A percentile compares a stretch with the other conserved stretches of the same genome.
phyloP scores from a whole-genome alignment of 1,140 invertebrate genomes.

The Epicauta chinensis region DNA sequence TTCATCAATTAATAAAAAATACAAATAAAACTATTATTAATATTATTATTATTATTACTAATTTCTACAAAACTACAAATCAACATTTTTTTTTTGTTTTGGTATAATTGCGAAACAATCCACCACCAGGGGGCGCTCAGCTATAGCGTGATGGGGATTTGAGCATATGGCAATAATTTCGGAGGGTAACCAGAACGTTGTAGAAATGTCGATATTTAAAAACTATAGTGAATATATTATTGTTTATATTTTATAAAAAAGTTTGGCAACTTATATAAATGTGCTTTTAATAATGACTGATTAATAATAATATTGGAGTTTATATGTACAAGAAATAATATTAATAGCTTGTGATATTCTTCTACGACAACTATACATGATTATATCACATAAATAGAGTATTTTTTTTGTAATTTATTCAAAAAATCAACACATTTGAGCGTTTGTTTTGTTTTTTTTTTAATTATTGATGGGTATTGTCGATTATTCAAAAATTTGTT shows the following conservation, averaged over 20 bases:
- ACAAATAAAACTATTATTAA: conserved; percentile 4
- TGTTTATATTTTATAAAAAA: conserved; percentile 9
- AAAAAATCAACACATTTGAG: conserved; percentile 12
- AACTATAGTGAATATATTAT: not conserved
- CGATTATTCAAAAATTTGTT: conserved; percentile 16
- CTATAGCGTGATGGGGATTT: too few species aligned
- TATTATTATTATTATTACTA: conserved; percentile 9
- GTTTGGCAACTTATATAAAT: conserved; percentile 9
- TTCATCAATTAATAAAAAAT: not conserved
- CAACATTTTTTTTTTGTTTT: conserved; percentile 8
- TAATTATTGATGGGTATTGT: conserved; percentile 24
- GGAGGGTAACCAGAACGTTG: not conserved
- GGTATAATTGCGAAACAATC: conserved; percentile 3
- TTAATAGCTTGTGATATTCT: conserved; percentile 11
- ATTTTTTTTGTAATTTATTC: conserved; percentile 18
- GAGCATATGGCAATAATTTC: too few species aligned
- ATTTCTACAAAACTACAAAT: conserved; percentile 8
- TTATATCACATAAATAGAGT: conserved; percentile 32
- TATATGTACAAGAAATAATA: conserved; percentile 4
- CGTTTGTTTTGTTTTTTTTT: conserved; percentile 3
- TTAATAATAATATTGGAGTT: conserved; percentile 4
- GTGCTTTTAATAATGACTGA: conserved; percentile 10
- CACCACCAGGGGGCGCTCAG: not conserved
- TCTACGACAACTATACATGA: conserved; percentile 23
- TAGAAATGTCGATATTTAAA: conserved; percentile 1